Evolutionary conservation across 2,797 vertebrate genomes (phyloP).

Genomic region (Eleutherodactylus coqui): DNA sequence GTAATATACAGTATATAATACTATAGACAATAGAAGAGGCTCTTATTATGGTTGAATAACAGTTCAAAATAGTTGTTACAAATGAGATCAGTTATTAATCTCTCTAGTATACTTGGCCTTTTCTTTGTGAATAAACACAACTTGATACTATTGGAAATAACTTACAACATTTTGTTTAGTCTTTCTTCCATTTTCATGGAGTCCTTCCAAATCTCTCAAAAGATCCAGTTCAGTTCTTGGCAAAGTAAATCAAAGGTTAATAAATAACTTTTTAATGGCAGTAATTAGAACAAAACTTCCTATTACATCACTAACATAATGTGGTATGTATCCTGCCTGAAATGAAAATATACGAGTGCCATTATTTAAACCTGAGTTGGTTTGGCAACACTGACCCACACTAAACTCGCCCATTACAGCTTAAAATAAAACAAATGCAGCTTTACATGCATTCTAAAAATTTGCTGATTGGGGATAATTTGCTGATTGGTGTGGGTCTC

Average conservation of each 20-base stretch:
- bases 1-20: not conserved
- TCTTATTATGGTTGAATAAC: not conserved
- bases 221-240: constrained; percentile 8
- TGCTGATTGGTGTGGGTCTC: no score
- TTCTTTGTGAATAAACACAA: not conserved
- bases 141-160: not conserved
- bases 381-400: not conserved
- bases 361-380: constrained; percentile 9
- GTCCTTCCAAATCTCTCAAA: constrained; percentile 19
- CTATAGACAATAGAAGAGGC: not conserved
- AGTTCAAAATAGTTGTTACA: no score
- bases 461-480: no score
- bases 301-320: constrained; percentile 30
- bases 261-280: constrained; percentile 45
- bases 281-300: constrained; percentile 33
- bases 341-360: not conserved
- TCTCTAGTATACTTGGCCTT: not conserved
- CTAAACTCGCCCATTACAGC: not conserved
- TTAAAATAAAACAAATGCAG: not conserved
- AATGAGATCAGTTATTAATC: constrained; percentile 14
- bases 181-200: not conserved
- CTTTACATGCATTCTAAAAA: constrained; percentile 2
- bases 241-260: constrained; percentile 11
- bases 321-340: constrained; percentile 22
- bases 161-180: not conserved